phyloP scores from a whole-genome alignment of 1,140 invertebrate species.

The Artemia franciscana region DNA sequence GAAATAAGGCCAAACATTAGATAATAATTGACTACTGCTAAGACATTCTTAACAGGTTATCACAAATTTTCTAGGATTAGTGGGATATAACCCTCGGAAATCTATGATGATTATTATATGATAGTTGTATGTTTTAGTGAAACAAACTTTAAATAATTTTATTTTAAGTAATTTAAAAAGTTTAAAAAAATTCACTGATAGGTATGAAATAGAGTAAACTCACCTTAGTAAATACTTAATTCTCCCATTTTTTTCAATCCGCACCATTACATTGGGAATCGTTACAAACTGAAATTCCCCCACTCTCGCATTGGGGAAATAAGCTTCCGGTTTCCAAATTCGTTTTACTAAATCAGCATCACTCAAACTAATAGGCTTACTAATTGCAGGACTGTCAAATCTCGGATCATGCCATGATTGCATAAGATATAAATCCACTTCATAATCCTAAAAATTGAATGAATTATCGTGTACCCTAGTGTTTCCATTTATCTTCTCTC shows the following conservation, averaged over 20 bases:
- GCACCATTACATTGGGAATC: constrained; percentile 38
- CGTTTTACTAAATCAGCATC: constrained; percentile 30
- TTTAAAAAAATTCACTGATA: too few relatives aligned
- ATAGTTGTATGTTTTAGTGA: too few relatives aligned
- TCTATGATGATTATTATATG: too few relatives aligned
- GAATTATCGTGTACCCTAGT: background rate
- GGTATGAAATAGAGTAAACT: too few relatives aligned
- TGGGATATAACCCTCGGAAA: too few relatives aligned
- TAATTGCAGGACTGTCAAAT: constrained; percentile 25
- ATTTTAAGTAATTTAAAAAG: too few relatives aligned
- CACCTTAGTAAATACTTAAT: constrained; percentile 38
- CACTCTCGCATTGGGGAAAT: constrained; percentile 40
- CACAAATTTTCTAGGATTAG: too few relatives aligned
- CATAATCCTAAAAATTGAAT: constrained; percentile 26
- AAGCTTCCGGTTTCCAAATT: constrained; percentile 42
- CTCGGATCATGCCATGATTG: constrained; percentile 30
- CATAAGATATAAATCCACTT: constrained; percentile 31
- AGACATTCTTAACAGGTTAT: too few relatives aligned
- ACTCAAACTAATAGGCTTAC: constrained; percentile 27
- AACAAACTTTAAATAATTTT: too few relatives aligned
- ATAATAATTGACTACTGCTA: too few relatives aligned
- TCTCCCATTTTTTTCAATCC: constrained; percentile 32
- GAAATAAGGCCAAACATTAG: too few relatives aligned
- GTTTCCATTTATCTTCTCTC: too few relatives aligned
- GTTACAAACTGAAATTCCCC: constrained; percentile 38